Conservation (phyloP, 2,113 vertebrate genomes). For the Eolophus roseicapilla region DNA sequence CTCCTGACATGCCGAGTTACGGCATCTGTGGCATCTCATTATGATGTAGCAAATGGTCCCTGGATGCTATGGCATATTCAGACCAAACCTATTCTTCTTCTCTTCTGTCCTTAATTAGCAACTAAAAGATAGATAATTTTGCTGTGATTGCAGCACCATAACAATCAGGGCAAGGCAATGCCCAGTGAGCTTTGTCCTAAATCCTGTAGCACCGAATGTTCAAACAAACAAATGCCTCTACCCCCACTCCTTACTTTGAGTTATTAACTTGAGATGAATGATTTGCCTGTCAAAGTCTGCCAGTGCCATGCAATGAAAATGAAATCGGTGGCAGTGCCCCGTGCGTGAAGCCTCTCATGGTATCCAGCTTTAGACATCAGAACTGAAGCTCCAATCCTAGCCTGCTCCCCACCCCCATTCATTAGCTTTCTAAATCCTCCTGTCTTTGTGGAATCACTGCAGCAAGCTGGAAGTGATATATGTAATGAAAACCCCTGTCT, state of each 20-base stretch:
- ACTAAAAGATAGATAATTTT: constrained; percentile 57
- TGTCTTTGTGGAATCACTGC: constrained; percentile 59
- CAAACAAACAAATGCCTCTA: neutral
- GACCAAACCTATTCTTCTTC: constrained; percentile 26
- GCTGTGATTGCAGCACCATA: constrained; percentile 23
- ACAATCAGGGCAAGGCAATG: neutral
- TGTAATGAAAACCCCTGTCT: constrained; percentile 53
- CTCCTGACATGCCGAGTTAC: neutral
- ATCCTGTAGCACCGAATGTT: constrained; percentile 29
- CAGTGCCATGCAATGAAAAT: constrained; percentile 47
- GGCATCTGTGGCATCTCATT: constrained; percentile 12
- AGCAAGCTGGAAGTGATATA: constrained; percentile 59
- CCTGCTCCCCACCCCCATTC: constrained; percentile 42
- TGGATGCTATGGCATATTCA: neutral
- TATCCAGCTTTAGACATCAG: constrained; percentile 11
- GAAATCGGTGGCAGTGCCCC: neutral
- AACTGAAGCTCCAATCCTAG: neutral
- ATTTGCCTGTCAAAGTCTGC: constrained; percentile 61
- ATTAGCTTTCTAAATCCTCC: constrained; percentile 70
- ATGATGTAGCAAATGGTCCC: constrained; percentile 12
- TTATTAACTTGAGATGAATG: constrained; percentile 68
- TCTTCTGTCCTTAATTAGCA: constrained; percentile 57
- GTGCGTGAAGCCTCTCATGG: neutral
- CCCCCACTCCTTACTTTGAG: constrained; percentile 3
- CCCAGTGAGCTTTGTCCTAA: constrained; percentile 12